phyloP scores from a whole-genome alignment of 2,888 invertebrate species.

The Caenorhabditis drosophilae region DNA sequence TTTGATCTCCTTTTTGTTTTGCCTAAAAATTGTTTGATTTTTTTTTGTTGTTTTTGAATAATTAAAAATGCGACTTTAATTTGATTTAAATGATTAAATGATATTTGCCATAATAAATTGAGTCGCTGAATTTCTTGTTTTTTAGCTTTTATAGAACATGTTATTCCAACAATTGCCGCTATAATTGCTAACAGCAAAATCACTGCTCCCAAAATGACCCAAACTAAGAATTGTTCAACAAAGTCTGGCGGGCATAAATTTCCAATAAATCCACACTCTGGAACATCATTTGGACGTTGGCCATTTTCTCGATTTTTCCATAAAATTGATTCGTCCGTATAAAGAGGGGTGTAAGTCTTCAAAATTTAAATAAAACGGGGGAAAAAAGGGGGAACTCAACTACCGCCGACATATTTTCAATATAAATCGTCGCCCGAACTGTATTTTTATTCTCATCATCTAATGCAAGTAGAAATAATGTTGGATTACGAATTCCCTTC shows the following conservation, averaged over 20 bases:
- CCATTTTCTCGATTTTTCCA: conserved; percentile 14
- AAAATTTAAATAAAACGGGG: conserved; percentile 3
- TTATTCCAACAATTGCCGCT: conserved; percentile 9
- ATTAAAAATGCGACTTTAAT: no score
- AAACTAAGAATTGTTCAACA: conserved; percentile 38
- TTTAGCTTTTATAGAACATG: conserved; percentile 14
- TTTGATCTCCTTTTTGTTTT: conserved; percentile 25
- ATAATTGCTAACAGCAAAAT: conserved; percentile 31
- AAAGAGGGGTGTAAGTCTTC: conserved; percentile 17
- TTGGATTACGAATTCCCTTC: conserved; percentile 30
- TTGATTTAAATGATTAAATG: conserved; percentile 28
- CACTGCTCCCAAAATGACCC: conserved; percentile 37
- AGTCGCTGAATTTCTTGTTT: conserved; percentile 38
- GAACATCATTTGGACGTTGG: conserved; percentile 19
- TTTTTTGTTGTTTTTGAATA: not conserved
- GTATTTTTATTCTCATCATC: conserved; percentile 20
- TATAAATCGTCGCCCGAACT: conserved; percentile 15
- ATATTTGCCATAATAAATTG: conserved; percentile 49
- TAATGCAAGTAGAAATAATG: conserved; percentile 20
- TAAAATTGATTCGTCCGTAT: conserved; percentile 22
- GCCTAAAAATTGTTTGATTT: conserved; percentile 2
- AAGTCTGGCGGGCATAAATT: conserved; percentile 37
- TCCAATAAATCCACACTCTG: conserved; percentile 47
- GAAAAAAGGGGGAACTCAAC: no score
- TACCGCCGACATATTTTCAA: no score